phyloP scores from a whole-genome alignment of 2,888 invertebrate species.

The Neocrepidodera transversa region DNA sequence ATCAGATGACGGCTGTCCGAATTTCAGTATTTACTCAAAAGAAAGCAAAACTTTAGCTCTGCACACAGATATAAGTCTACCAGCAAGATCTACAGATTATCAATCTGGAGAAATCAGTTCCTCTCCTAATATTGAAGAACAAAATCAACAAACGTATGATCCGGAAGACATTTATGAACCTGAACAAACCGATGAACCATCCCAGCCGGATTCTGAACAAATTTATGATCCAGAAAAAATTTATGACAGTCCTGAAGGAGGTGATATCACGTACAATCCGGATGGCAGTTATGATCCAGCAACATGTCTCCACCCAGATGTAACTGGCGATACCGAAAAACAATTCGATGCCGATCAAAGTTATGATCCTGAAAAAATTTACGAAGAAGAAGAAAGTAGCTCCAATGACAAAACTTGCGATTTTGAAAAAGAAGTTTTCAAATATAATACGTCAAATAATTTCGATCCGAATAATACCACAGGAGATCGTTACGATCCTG shows the following conservation, averaged over 20 bases:
- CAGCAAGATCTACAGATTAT: constrained; percentile 28
- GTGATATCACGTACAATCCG: constrained; percentile 29
- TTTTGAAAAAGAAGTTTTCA: constrained; percentile 17
- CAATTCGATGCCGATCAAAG: constrained; percentile 21
- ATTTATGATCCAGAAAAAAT: constrained; percentile 27
- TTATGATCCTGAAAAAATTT: constrained; percentile 30
- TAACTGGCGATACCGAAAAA: constrained; percentile 8
- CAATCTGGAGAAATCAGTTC: constrained; percentile 40
- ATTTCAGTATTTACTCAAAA: constrained; percentile 84
- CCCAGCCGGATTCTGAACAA: constrained; percentile 19
- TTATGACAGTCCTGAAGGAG: constrained; percentile 23
- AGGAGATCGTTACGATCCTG: constrained; percentile 25
- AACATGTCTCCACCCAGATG: constrained; percentile 20
- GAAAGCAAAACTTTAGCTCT: constrained; percentile 79
- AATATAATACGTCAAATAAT: neutral
- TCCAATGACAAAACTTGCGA: constrained; percentile 14
- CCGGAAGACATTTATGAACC: constrained; percentile 29
- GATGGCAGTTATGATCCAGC: constrained; percentile 31
- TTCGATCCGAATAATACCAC: neutral
- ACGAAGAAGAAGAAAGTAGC: constrained; percentile 21
- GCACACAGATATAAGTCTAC: constrained; percentile 57
- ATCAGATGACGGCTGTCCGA: constrained; percentile 77
- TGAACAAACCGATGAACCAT: neutral
- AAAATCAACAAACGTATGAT: constrained; percentile 23
- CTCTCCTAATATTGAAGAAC: constrained; percentile 25